A percentile compares a stretch with the other conserved stretches of the same genome.
Evolutionary conservation across 1,140 invertebrate genomes (phyloP).

Genomic region (Phthorimaea operculella): DNA sequence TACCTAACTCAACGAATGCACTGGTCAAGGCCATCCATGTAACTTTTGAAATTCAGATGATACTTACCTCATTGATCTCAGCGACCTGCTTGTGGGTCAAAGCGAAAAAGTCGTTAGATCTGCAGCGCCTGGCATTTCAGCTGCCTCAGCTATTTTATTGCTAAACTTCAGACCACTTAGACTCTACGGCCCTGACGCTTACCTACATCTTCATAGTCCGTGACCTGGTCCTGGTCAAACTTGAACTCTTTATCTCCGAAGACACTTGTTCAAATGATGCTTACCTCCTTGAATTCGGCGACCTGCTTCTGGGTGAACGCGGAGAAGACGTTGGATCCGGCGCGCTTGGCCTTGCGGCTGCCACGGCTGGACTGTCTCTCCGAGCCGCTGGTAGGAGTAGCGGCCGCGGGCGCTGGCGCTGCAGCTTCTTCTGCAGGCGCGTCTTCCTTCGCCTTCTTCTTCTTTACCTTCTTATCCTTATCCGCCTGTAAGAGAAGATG

Average conservation of each 20-base stretch:
- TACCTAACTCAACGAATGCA: too few relatives aligned
- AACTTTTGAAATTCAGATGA: too few relatives aligned
- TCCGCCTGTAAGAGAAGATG: conserved; percentile 61
- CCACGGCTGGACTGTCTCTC: conserved; percentile 71
- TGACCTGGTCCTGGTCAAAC: too few relatives aligned
- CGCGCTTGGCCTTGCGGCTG: conserved; percentile 83
- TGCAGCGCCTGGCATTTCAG: conserved; percentile 84
- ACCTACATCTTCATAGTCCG: too few relatives aligned
- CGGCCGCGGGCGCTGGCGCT: conserved; percentile 69
- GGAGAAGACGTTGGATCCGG: conserved; percentile 94
- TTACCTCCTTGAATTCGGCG: conserved; percentile 95
- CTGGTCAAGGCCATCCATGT: too few relatives aligned
- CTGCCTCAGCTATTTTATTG: conserved; percentile 72
- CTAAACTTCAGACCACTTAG: conserved; percentile 7
- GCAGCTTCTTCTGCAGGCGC: conserved; percentile 71
- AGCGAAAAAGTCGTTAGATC: conserved; percentile 95
- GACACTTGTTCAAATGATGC: neutral
- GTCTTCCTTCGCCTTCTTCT: conserved; percentile 82
- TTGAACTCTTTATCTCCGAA: too few relatives aligned
- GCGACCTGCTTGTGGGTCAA: conserved; percentile 95
- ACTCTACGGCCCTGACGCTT: too few relatives aligned
- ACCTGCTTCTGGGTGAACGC: conserved; percentile 96
- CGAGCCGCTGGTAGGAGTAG: conserved; percentile 70
- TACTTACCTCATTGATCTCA: conserved; percentile 92
- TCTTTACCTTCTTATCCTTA: conserved; percentile 86